phyloP scores from a whole-genome alignment of 2,888 invertebrate genomes.

The Leistus spinibarbis region DNA sequence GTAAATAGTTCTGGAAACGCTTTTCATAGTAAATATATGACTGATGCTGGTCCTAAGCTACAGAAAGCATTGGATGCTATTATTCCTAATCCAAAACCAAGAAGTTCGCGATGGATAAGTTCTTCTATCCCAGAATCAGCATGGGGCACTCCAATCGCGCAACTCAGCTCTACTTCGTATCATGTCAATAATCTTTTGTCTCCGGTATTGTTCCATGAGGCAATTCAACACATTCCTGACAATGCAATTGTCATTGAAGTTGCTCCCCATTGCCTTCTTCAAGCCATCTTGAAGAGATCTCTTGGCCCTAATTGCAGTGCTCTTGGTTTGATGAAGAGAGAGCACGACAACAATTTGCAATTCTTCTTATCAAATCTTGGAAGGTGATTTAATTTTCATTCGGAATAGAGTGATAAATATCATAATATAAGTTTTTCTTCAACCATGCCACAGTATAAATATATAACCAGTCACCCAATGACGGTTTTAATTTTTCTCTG shows the following conservation, averaged over 20 bases:
- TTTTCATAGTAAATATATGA: constrained; percentile 94
- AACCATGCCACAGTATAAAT: too few species aligned
- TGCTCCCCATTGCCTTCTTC: constrained; percentile 93
- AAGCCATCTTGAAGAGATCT: constrained; percentile 90
- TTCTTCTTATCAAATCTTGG: constrained; percentile 83
- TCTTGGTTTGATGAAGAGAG: constrained; percentile 85
- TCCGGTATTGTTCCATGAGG: constrained; percentile 92
- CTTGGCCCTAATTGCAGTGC: constrained; percentile 75
- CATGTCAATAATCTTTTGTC: constrained; percentile 95
- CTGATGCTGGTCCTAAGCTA: constrained; percentile 82
- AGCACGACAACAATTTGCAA: constrained; percentile 73
- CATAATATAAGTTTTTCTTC: too few species aligned
- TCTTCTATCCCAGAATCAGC: constrained; percentile 87
- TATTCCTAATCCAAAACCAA: constrained; percentile 78
- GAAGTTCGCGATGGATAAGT: constrained; percentile 87
- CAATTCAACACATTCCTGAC: constrained; percentile 80
- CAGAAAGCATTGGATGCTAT: constrained; percentile 78
- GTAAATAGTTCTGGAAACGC: constrained; percentile 89
- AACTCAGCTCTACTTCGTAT: constrained; percentile 87
- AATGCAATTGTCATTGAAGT: constrained; percentile 91
- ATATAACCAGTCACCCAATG: too few species aligned
- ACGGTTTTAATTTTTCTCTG: too few species aligned
- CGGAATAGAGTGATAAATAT: not conserved
- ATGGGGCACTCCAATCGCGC: constrained; percentile 80
- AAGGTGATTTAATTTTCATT: constrained; percentile 62